Evolutionary conservation across 2,797 vertebrate genomes (phyloP), one percentile per base, ranked within the genome.

Genomic region (Neoniphon sammara): DNA sequence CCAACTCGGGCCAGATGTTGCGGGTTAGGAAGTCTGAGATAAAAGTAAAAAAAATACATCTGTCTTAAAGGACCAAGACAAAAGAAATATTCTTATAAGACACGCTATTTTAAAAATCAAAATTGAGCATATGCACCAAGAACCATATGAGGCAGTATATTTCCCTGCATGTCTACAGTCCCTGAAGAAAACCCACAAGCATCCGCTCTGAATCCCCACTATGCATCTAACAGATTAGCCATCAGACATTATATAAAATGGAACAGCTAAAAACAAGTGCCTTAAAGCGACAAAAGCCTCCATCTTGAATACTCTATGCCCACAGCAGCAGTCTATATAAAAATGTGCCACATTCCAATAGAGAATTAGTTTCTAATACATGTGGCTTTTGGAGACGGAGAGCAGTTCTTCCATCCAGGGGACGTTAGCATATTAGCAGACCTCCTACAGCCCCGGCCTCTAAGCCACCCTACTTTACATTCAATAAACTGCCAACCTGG

Each of bases 401-500:
- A 82, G 72, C 30, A 11, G 72, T 77, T 85, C 66, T 78, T 36
- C 82, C 34, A 47, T 80, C 67, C 73, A 65, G 54, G 79, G 65
- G 73, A 71, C 76, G 72, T 75, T 78, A 66, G 61, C 59, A 83
- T 77, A 88, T 86, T 87, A 90, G 84, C 72, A 83, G 81, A 70
- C 75, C 83, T 78, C 85, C 87, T 74, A 57, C 76, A 74, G 70
- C 59, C 80, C 73, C 14, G 3, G 75, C 78, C 80, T 85, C 74
- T 88, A 87, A 90, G 74, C 82, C 85, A 72, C 69, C 64, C 82
- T 82, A 80, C 85, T 90, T 90, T 91, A 87, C 83, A 87, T 90
- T 89, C 87, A 91, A 89, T 89, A 87, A 83, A 81, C 79, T 78
- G 81, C 81, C 76, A 88, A 79, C 59, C 73, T 66, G 59, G 84